Evolutionary conservation across 2,113 vertebrate species (phyloP).

Genomic region (Asarcornis scutulata): DNA sequence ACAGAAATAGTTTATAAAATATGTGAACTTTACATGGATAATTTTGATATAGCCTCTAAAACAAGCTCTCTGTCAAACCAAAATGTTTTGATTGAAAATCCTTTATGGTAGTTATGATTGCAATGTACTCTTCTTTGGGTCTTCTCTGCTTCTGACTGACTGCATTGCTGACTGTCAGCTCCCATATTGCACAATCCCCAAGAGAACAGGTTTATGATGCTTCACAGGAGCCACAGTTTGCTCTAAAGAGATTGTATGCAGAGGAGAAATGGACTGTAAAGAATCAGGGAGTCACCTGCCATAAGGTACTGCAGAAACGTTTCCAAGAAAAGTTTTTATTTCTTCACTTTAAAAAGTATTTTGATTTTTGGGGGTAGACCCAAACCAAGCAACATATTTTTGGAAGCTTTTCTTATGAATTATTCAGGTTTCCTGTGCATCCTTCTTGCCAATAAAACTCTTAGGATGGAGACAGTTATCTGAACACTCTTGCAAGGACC

Average conservation of each 20-base stretch:
- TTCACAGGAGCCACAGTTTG: not conserved
- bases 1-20: not conserved
- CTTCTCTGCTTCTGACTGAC: not conserved
- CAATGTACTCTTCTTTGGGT: not conserved
- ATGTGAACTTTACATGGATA: not conserved
- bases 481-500: not conserved
- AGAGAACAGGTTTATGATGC: not conserved
- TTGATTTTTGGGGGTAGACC: not conserved
- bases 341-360: not conserved
- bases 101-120: not conserved
- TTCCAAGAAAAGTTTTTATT: not conserved
- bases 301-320: not conserved
- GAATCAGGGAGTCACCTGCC: not conserved
- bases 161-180: not conserved
- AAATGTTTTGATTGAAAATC: not conserved
- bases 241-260: not conserved
- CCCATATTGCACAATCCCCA: not conserved
- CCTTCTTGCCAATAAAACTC: slow-evolving; percentile 43
- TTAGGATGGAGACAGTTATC: slow-evolving; percentile 27
- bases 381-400: not conserved
- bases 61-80: not conserved
- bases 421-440: slow-evolving; percentile 29
- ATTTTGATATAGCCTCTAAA: not conserved
- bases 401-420: not conserved
- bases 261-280: not conserved